Percentiles rank a stretch among this genome's conserved stretches.
These are phyloP conservation scores for Microtus montanus DNA, from an alignment of 2,113 vertebrate species.

Conservation along the genomic window DNA sequence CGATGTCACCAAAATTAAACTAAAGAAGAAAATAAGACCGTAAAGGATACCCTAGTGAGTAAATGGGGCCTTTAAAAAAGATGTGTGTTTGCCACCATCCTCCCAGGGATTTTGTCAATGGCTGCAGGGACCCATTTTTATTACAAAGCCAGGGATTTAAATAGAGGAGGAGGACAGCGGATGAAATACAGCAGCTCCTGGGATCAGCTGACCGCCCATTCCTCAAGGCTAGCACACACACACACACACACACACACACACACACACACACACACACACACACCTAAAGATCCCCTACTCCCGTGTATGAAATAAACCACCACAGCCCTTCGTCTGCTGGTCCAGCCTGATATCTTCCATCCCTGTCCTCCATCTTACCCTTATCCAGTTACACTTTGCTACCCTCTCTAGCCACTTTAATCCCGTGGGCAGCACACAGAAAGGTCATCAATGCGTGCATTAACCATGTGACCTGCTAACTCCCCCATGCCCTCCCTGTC, in stretches of 20 bases:
- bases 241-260: neutral
- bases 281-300: neutral
- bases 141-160: neutral
- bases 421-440: too few species aligned
- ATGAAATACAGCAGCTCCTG: neutral
- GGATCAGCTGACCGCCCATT: neutral
- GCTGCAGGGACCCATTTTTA: neutral
- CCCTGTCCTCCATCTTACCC: neutral
- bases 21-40: neutral
- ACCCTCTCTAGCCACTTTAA: neutral
- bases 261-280: too few species aligned
- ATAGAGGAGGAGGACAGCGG: neutral
- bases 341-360: neutral
- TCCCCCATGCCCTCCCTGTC: neutral
- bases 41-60: neutral
- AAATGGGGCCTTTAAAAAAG: neutral
- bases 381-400: neutral
- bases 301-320: neutral
- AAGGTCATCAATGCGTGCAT: neutral
- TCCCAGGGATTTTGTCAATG: neutral
- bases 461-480: neutral
- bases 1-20: neutral
- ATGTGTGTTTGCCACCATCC: neutral
- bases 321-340: too few species aligned
- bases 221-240: neutral